Conservation (phyloP, 2,113 vertebrate species). For the Ammospiza caudacuta region DNA sequence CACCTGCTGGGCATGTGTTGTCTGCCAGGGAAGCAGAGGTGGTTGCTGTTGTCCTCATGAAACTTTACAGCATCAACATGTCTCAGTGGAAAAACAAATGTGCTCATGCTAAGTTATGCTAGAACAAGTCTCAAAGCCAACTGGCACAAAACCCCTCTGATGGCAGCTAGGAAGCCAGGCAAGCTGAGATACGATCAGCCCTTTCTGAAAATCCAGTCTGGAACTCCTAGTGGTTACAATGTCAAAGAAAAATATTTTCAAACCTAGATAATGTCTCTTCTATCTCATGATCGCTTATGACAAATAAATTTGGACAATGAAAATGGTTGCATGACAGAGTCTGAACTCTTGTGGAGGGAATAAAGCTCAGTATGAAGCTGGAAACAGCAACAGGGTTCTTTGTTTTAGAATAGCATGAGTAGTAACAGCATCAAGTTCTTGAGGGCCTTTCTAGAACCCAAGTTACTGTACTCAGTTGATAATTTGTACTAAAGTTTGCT, state of each 20-base stretch:
- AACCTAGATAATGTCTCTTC: constrained; percentile 40
- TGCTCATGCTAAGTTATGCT: background rate
- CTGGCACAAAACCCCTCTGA: background rate
- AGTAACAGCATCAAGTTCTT: background rate
- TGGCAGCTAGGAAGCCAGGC: constrained; percentile 1
- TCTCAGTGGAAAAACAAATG: background rate
- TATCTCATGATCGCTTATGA: background rate
- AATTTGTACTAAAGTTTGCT: background rate
- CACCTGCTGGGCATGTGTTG: background rate
- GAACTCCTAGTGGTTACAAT: background rate
- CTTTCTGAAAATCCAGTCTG: constrained; percentile 11
- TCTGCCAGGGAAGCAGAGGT: background rate
- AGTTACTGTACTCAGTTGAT: background rate
- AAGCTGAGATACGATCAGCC: constrained; percentile 3
- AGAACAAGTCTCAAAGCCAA: constrained; percentile 12
- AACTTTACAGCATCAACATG: background rate
- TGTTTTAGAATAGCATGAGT: background rate
- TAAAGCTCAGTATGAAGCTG: background rate
- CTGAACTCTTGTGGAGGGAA: background rate
- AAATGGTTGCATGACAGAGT: background rate
- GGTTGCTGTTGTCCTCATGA: background rate
- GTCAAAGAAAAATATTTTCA: constrained; percentile 50
- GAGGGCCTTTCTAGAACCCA: background rate
- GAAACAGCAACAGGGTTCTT: background rate
- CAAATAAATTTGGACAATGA: background rate